Evolutionary conservation across 2,113 vertebrate genomes (phyloP).

Genomic region (Ophiodon elongatus): DNA sequence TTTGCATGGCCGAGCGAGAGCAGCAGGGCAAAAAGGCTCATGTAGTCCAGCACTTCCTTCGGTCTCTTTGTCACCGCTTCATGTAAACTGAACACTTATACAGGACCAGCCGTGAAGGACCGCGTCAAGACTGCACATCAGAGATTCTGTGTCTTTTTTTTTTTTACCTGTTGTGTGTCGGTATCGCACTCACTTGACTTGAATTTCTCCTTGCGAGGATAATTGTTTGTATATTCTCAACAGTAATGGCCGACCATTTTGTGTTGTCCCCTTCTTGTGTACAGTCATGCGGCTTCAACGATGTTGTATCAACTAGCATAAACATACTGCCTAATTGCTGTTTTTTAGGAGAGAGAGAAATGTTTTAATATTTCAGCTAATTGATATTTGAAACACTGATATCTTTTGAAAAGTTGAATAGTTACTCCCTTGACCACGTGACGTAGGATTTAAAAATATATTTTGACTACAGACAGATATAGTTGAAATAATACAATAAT

Average conservation of each 20-base stretch:
- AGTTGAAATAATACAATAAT: not conserved
- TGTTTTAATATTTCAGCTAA: not conserved
- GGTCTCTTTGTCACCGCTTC: constrained; percentile 57
- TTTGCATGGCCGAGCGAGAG: constrained; percentile 67
- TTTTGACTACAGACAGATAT: not conserved
- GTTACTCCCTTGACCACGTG: not conserved
- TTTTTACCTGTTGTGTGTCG: not conserved
- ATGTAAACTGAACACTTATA: constrained; percentile 47
- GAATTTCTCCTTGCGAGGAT: not conserved
- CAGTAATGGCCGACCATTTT: not conserved
- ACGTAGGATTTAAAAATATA: not conserved
- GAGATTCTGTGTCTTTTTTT: not conserved
- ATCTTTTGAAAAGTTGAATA: not conserved
- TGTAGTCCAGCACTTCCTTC: constrained; percentile 57
- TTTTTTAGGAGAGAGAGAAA: not conserved
- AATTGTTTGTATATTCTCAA: not conserved
- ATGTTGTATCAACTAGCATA: not conserved
- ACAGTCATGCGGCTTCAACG: not conserved
- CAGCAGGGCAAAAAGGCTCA: constrained; percentile 45
- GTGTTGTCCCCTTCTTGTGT: not conserved
- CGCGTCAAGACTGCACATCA: constrained; percentile 2
- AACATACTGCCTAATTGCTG: not conserved
- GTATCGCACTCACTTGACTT: not conserved
- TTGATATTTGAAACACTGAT: not conserved
- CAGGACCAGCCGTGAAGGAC: constrained; percentile 1